These are phyloP conservation scores for Paragorgia papillata DNA, from an alignment of 92 coral and sea anemone species.

Conservation along the genomic window DNA sequence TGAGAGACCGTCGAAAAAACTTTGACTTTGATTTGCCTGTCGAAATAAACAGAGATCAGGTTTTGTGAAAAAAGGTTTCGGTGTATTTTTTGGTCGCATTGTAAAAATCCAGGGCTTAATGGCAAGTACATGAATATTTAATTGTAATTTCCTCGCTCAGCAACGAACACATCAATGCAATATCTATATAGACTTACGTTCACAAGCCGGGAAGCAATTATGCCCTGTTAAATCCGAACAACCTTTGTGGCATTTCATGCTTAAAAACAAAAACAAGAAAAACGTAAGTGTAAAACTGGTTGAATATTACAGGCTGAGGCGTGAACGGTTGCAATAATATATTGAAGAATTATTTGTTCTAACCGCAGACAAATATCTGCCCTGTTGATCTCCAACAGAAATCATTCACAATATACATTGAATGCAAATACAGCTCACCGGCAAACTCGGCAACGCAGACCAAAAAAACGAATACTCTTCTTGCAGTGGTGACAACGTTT, in stretches of 20 bases:
- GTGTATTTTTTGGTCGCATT: not conserved
- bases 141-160: not conserved
- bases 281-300: no score
- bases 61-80: not conserved
- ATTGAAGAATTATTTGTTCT: not conserved
- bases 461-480: slow-evolving; percentile 78
- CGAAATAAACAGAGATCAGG: not conserved
- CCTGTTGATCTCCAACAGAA: slow-evolving; percentile 1
- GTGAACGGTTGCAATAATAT: not conserved
- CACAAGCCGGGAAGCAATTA: slow-evolving; percentile 51
- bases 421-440: slow-evolving; percentile 61
- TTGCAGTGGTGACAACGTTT: slow-evolving; percentile 77
- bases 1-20: slow-evolving; percentile 11
- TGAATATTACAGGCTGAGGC: no score
- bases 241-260: slow-evolving; percentile 87
- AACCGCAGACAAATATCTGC: slow-evolving; percentile 34
- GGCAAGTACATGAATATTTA: slow-evolving; percentile 7
- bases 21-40: slow-evolving; percentile 11
- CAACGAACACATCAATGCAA: slow-evolving; percentile 60
- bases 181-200: no score
- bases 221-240: slow-evolving; percentile 58
- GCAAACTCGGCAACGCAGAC: slow-evolving; percentile 88
- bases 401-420: not conserved
- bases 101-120: not conserved
- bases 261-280: slow-evolving; percentile 34